Evolutionary conservation across 2,888 invertebrate genomes (phyloP).

Genomic region (Gastracanthus pulcherrimus): DNA sequence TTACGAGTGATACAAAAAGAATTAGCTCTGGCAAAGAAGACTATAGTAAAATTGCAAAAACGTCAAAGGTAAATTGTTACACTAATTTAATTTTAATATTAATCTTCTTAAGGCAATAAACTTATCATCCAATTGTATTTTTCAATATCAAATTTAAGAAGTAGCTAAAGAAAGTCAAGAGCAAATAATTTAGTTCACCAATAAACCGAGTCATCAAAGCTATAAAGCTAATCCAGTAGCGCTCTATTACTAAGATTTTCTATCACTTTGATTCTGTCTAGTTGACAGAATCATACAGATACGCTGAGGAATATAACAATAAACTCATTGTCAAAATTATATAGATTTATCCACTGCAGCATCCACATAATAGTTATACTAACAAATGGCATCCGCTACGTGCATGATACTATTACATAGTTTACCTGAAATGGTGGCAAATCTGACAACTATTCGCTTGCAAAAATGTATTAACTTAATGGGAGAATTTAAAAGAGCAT

Average conservation of each 20-base stretch:
- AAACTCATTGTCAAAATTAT: too few relatives aligned
- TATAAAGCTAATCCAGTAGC: background rate
- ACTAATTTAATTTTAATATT: background rate
- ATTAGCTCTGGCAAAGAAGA: constrained; percentile 20
- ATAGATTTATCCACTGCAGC: too few relatives aligned
- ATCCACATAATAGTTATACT: too few relatives aligned
- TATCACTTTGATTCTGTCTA: background rate
- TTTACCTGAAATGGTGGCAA: too few relatives aligned
- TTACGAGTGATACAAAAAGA: constrained; percentile 30
- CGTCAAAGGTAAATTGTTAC: constrained; percentile 34
- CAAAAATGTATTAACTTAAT: too few relatives aligned
- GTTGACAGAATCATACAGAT: background rate
- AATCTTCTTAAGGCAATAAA: background rate
- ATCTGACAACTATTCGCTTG: too few relatives aligned
- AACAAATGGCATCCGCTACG: too few relatives aligned
- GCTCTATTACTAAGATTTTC: too few relatives aligned
- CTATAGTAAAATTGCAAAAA: constrained; percentile 34
- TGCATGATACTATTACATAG: too few relatives aligned
- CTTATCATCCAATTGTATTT: background rate
- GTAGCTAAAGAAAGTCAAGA: background rate
- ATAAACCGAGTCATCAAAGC: too few relatives aligned
- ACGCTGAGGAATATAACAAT: background rate
- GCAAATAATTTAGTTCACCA: too few relatives aligned
- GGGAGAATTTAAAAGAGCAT: too few relatives aligned
- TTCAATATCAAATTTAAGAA: background rate